Evolutionary conservation across 2,888 invertebrate genomes (phyloP).

Genomic region (Leucophenga maculata): DNA sequence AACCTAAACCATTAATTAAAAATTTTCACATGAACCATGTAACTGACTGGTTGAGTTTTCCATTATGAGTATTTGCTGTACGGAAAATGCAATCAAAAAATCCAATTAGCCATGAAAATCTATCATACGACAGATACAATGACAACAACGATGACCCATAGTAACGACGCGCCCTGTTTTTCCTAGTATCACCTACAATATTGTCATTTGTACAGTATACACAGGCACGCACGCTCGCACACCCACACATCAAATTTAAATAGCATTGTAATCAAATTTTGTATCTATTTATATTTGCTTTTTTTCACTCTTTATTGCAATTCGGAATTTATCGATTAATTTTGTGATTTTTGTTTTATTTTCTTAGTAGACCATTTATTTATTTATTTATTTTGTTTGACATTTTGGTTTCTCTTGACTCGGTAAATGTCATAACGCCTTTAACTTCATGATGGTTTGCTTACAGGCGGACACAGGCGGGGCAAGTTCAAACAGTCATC

Average conservation of each 20-base stretch:
- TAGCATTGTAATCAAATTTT: background rate
- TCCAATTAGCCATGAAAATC: constrained; percentile 10
- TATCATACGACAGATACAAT: background rate
- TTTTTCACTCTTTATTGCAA: background rate
- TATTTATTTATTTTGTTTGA: background rate
- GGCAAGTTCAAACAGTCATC: constrained; percentile 2
- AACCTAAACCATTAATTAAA: constrained; percentile 46
- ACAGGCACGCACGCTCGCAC: background rate
- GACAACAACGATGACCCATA: constrained; percentile 34
- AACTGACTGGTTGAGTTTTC: background rate
- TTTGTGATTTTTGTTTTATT: background rate
- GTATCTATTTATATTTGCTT: background rate
- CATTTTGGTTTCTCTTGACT: background rate
- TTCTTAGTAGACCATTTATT: background rate
- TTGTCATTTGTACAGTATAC: background rate
- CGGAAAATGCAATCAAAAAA: background rate
- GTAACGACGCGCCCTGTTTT: constrained; percentile 25
- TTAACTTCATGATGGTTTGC: too few relatives aligned
- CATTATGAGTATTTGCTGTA: background rate
- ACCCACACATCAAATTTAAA: background rate
- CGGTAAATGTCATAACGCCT: background rate
- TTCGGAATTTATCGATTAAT: background rate
- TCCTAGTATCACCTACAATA: background rate
- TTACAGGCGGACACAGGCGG: too few relatives aligned
- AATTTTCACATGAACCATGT: constrained; percentile 39